Evolutionary conservation across 2,888 invertebrate species (phyloP).

Genomic region (Biston betularia): DNA sequence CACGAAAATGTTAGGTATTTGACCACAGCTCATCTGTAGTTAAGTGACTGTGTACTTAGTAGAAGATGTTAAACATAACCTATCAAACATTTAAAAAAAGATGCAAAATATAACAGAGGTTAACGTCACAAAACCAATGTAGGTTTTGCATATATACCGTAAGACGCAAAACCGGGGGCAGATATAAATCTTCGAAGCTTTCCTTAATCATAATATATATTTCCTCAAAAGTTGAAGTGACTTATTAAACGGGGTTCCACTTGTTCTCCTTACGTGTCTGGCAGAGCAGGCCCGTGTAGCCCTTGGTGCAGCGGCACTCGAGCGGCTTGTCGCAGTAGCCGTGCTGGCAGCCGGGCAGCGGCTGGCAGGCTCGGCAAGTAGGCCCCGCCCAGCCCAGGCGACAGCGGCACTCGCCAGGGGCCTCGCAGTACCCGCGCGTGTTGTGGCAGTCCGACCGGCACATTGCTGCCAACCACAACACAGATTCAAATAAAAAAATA

Average conservation of each 20-base stretch:
- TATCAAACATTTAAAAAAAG: no score
- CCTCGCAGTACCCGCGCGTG: constrained; percentile 94
- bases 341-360: constrained; percentile 95
- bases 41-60: no score
- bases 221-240: not conserved
- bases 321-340: constrained; percentile 96
- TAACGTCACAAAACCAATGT: no score
- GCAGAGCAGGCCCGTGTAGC: constrained; percentile 96
- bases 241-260: no score
- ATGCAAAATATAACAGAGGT: no score
- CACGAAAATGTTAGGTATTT: no score
- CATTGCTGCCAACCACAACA: constrained; percentile 85
- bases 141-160: no score
- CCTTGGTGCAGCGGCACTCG: constrained; percentile 95
- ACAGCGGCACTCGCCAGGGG: constrained; percentile 95
- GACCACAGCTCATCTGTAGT: no score
- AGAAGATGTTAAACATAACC: no score
- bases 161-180: not conserved
- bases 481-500: no score
- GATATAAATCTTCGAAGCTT: no score
- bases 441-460: constrained; percentile 95
- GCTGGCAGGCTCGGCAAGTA: constrained; percentile 94
- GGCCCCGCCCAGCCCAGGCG: constrained; percentile 96
- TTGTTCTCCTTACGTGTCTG: constrained; percentile 92
- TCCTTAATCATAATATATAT: not conserved